Base-by-base conservation (phyloP, 2,113 vertebrate genomes). In the Phylloscopus trochiloides region DNA sequence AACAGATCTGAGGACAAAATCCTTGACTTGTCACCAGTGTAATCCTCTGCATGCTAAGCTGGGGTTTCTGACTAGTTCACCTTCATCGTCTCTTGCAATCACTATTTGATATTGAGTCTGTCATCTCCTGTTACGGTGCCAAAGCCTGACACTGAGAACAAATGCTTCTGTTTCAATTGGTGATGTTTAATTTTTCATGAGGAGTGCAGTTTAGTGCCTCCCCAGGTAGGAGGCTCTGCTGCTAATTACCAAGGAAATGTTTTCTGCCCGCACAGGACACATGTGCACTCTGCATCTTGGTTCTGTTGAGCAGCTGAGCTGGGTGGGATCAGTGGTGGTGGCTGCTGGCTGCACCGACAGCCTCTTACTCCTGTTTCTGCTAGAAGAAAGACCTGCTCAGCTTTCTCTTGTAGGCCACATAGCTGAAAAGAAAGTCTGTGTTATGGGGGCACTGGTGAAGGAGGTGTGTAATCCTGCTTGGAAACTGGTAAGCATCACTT, bases 181-280 rank as follows among this genome's bases (percentile, higher is more conserved):
- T 26, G 45, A 22, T 51, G 40, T 87, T 98, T 95, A 97, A 97
- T 97, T 97, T 97, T 97, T 97, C 86, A 98, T 96, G 91, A 97
- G 52, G 51, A 47, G 86, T 82, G 81, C 88, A 84, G 79, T 88
- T 96, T 91, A 92, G 93, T 86, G 90, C 78, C 61, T 97, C 91
- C 70, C 88, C 43, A 90, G 94, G 88, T 94, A 87, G 90, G 77
- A 79, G 88, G 76, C 61, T 94, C 86, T 26, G 17, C 88, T 92
- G 92, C 87, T 97, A 78, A 98, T 98, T 95, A 97, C 90, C 29
- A n/a, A 32, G 86, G 92, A 86, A 72, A 77, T 62, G 59, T 62
- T 87, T 84, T 90, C 74, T 90, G 45, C 63, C 16, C 76, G 72
- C 67, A 12, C 17, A 68, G 57, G 83, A 83, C 94, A 92, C 91